Conservation (phyloP, 2,797 vertebrate species). For the Eleutherodactylus coqui region DNA sequence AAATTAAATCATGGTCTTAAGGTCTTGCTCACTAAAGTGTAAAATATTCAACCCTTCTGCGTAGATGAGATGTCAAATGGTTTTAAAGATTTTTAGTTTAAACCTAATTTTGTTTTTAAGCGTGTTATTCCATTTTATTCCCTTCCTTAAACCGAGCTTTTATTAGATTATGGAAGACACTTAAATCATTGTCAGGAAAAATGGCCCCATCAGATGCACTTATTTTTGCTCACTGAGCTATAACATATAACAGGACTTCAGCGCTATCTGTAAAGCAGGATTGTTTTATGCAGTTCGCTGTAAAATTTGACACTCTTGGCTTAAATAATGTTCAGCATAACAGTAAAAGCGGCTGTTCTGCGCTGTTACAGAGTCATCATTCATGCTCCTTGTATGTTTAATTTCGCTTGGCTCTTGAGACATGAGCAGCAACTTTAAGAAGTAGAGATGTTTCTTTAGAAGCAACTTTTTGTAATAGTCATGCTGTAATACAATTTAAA, state of each 20-base stretch:
- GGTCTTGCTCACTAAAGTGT: slow-evolving; percentile 53
- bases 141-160: slow-evolving; percentile 30
- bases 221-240: slow-evolving; percentile 53
- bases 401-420: neutral
- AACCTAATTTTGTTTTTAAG: slow-evolving; percentile 54
- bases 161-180: slow-evolving; percentile 41
- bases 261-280: slow-evolving; percentile 45
- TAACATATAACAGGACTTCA: slow-evolving; percentile 1
- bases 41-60: slow-evolving; percentile 48
- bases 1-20: slow-evolving; percentile 56
- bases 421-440: neutral
- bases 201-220: slow-evolving; percentile 41
- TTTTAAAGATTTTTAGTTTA: neutral
- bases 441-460: neutral
- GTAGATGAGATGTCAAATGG: slow-evolving; percentile 44
- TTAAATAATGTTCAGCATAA: slow-evolving; percentile 50
- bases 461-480: neutral
- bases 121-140: slow-evolving; percentile 14
- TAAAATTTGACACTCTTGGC: slow-evolving; percentile 54
- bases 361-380: slow-evolving; percentile 24
- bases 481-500: neutral
- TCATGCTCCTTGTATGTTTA: slow-evolving; percentile 39
- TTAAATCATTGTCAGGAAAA: slow-evolving; percentile 62
- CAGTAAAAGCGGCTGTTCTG: slow-evolving; percentile 19
- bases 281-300: slow-evolving; percentile 55